Evolutionary conservation across 2,888 invertebrate species (phyloP), one percentile per base, ranked within the genome.

Genomic region (Drosophila percnosoma): DNA sequence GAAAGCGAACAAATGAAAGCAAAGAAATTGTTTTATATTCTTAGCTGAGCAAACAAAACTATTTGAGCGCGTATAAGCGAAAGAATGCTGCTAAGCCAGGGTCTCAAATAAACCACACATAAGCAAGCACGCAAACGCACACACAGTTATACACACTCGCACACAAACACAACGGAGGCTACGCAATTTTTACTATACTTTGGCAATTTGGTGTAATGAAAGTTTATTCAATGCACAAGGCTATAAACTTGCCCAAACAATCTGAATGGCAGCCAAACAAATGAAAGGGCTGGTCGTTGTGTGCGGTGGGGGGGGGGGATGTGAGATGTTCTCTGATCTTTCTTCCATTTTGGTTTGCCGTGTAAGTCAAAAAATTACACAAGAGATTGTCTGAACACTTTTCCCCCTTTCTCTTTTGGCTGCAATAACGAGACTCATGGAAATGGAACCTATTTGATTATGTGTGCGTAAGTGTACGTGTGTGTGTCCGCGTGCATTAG

Each of bases 211-310:
- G 58, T 69, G 60, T 69, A 73, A 73, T 75, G 68, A 73, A 78
- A 82, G 75, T 79, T 83, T 76, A 78, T 74, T 73, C 80, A 73
- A 73, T 75, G 71, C 80, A 78, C 76, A 73, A 67, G 70, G 62
- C 64, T 73, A 82, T 84, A 87, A 87, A 78, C 62, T 79, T 68
- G 65, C 61, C 59, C 78, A 75, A 69, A 68, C 73, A 82, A 62
- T 73, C 51, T 33, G 6, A 64, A 61, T 49, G 51, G 45, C 55
- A 64, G 36, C 45, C 62, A 64, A 75, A 70, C 10, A n/a, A 54
- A 18, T 53, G 34, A 34, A 73, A 72, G n/a, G 54, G 49, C 34
- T 49, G 53, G 11, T 13, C 34, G 7, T 4, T 33, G 11, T 11
- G 1, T 11, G 33, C 4, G 33, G 27, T 7, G 18, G 2, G 10